Percentiles rank a stretch among this genome's conserved stretches.
These are phyloP conservation scores for Microctenopoma stevenorrisi DNA, from an alignment of 2,797 vertebrate species.

Conservation along the genomic window DNA sequence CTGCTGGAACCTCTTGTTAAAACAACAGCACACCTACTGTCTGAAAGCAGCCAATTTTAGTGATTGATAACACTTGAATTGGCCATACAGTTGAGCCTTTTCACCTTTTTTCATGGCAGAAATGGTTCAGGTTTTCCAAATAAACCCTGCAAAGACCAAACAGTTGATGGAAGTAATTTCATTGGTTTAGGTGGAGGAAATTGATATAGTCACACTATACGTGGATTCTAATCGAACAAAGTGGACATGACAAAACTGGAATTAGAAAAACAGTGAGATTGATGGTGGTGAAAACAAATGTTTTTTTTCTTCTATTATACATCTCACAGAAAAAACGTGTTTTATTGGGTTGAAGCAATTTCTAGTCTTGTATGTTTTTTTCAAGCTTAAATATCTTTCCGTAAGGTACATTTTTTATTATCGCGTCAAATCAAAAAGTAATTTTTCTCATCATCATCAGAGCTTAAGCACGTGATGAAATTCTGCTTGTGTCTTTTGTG, in stretches of 20 bases:
- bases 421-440: conserved; percentile 32
- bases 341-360: conserved; percentile 33
- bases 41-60: conserved; percentile 43
- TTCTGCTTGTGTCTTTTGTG: conserved; percentile 24
- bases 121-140: conserved; percentile 45
- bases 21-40: conserved; percentile 46
- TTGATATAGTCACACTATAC: conserved; percentile 68
- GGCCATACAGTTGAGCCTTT: conserved; percentile 52
- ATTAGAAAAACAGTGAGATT: conserved; percentile 69
- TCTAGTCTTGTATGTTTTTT: conserved; percentile 25
- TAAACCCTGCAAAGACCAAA: conserved; percentile 53
- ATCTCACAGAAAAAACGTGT: conserved; percentile 22
- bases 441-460: conserved; percentile 28
- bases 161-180: conserved; percentile 70
- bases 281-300: conserved; percentile 57
- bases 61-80: conserved; percentile 82
- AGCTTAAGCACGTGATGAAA: conserved; percentile 28
- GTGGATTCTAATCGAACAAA: conserved; percentile 72
- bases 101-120: conserved; percentile 25
- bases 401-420: conserved; percentile 4
- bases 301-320: conserved; percentile 1
- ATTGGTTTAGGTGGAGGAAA: conserved; percentile 60
- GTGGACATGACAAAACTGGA: conserved; percentile 73
- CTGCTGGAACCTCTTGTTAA: conserved; percentile 64
- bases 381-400: conserved; percentile 35